Base-by-base conservation (phyloP, 2,888 invertebrate species). In the Cacoxenus indagator region DNA sequence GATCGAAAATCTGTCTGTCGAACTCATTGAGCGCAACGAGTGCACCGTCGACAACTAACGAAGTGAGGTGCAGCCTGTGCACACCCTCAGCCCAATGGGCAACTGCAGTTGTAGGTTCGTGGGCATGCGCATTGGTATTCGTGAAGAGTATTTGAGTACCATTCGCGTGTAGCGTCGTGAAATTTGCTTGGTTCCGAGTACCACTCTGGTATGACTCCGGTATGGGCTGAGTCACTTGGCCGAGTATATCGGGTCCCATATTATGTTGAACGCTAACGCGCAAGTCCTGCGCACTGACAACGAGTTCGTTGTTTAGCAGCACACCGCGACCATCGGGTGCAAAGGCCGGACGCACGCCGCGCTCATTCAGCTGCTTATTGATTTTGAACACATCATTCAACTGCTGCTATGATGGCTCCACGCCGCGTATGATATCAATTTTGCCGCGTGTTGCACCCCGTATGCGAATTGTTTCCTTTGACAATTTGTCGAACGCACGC, bases 351-450 rank as follows among this genome's bases (percentile, higher is more conserved):
- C 83, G 80, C 0, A 87, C 73, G 2, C 79, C 81, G 19, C 73
- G 67, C 29, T 74, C 11, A 59, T 86, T 85, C 4, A 86, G 43
- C 8, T 85, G 65, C 31, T 70, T 81, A 14, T 84, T 84, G 68
- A 84, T 77, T 71, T 84, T 87, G 67, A 82, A 77, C 6, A 87
- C 72, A 76, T 87, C 87, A 67, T 86, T 86, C 6, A 87, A 78
- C 67, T 85, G 81, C 69, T 86, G 84, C 2, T 81, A 79, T 9
- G 82, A 81, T 0, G 86, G 86, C 68, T 86, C 81, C 2, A 84
- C 78, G 45, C 77, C 77, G 2, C 87, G 86, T 66, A 87, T 84
- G 1, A 87, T 76, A 73, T 87, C 87, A 9, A 77, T 71, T 71
- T 81, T 84, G 9, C 84, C 86, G 14, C 67, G 73, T 0, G 72